A percentile compares a stretch with the other conserved stretches of the same genome.
phyloP scores from a whole-genome alignment of 2,113 vertebrate genomes.

The Clarias batrachus region DNA sequence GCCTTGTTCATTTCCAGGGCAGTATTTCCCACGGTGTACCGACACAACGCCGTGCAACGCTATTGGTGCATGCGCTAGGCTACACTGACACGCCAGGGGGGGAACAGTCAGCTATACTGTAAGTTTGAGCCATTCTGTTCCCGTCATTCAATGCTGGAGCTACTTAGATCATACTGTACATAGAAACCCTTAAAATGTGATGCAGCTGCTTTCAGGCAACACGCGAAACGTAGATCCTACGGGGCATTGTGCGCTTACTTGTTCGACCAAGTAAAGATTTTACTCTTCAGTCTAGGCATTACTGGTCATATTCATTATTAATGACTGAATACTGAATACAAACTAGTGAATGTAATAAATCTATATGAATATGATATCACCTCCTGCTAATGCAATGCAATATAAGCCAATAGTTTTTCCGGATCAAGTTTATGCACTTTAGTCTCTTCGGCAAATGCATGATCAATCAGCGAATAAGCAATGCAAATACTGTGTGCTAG shows the following conservation, averaged over 20 bases:
- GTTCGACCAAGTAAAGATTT: slow-evolving; percentile 8
- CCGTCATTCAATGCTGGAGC: slow-evolving; percentile 29
- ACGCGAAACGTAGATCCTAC: neutral
- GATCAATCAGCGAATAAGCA: slow-evolving; percentile 27
- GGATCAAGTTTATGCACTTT: slow-evolving; percentile 36
- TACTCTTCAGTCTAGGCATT: neutral
- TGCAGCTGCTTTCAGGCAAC: slow-evolving; percentile 16
- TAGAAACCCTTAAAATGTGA: neutral
- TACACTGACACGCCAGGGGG: neutral
- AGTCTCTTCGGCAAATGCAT: slow-evolving; percentile 39
- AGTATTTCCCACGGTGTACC: slow-evolving; percentile 17
- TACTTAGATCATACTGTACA: neutral
- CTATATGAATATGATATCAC: neutral
- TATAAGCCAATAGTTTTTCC: slow-evolving; percentile 4
- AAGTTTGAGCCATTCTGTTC: neutral
- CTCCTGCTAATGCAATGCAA: slow-evolving; percentile 28
- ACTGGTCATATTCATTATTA: neutral
- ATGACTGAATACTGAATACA: neutral
- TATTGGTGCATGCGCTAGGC: slow-evolving; percentile 40
- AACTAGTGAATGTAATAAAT: slow-evolving; percentile 34
- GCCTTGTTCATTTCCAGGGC: slow-evolving; percentile 2
- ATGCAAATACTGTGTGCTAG: slow-evolving; percentile 17
- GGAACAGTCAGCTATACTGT: neutral
- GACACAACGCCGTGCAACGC: slow-evolving; percentile 1
- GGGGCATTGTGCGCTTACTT: slow-evolving; percentile 16